Percentiles rank a stretch among this genome's conserved stretches.
Conservation (phyloP, 2,113 vertebrate species). For the Pangasianodon gigas region DNA sequence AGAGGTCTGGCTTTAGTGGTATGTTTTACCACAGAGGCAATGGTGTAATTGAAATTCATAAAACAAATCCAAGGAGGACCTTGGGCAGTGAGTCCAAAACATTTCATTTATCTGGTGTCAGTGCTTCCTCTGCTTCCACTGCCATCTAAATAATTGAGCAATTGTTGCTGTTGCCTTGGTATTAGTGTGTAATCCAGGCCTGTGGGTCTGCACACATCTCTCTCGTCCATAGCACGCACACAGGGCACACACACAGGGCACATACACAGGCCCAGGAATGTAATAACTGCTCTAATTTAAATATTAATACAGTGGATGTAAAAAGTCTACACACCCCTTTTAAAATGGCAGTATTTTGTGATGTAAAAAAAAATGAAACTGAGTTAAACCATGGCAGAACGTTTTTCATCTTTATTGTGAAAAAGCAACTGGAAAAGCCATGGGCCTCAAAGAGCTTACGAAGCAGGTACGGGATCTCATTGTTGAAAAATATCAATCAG, state of each 20-base stretch:
- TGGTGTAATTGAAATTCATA: conserved; percentile 18
- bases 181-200: conserved; percentile 11
- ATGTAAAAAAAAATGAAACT: too few species aligned
- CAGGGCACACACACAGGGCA: not conserved
- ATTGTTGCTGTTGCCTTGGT: conserved; percentile 28
- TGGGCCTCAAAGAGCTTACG: too few species aligned
- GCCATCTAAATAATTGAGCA: conserved; percentile 19
- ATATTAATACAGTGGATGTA: not conserved
- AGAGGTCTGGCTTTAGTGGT: not conserved
- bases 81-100: not conserved
- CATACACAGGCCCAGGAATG: not conserved
- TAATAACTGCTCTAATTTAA: conserved; percentile 2
- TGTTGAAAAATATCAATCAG: too few species aligned
- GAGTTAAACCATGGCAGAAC: too few species aligned
- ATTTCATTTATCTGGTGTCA: conserved; percentile 25
- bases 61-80: conserved; percentile 26
- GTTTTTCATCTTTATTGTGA: too few species aligned
- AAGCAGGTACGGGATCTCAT: too few species aligned
- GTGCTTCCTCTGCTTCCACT: not conserved
- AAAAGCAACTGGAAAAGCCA: too few species aligned
- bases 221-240: not conserved
- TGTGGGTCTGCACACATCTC: not conserved
- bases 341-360: too few species aligned
- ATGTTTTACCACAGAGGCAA: not conserved
- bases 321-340: too few species aligned